These are phyloP conservation scores for Rhabdophis nuchalis DNA, from an alignment of 2,797 vertebrate genomes.

Conservation along the genomic window DNA sequence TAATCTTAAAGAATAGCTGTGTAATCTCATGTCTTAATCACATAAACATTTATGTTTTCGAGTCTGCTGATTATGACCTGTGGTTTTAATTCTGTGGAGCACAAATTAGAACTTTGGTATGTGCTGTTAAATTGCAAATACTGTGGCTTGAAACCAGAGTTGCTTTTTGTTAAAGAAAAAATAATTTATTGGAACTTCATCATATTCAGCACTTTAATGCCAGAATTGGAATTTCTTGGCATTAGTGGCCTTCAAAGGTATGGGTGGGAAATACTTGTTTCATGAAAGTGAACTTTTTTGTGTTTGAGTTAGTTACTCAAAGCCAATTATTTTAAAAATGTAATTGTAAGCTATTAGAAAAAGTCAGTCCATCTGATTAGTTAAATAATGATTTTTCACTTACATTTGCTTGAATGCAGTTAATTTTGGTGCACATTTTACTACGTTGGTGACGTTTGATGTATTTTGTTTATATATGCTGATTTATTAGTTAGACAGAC, in stretches of 20 bases:
- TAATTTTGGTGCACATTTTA: neutral
- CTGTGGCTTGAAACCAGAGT: neutral
- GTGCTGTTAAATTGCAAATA: neutral
- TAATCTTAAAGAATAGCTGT: neutral
- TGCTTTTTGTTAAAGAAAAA: neutral
- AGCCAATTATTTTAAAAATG: neutral
- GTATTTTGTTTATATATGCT: neutral
- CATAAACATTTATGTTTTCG: neutral
- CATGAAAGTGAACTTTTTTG: neutral
- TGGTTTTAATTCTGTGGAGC: rapidly evolving
- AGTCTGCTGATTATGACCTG: neutral
- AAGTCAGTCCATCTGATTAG: neutral
- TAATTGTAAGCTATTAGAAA: neutral
- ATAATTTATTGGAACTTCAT: neutral
- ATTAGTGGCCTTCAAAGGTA: neutral
- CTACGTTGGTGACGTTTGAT: neutral
- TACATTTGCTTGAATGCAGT: neutral
- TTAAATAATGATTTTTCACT: neutral
- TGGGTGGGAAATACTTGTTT: neutral
- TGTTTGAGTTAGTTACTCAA: neutral
- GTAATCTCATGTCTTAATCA: neutral
- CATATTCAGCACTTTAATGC: neutral
- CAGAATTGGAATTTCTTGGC: neutral
- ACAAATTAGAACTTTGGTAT: neutral
- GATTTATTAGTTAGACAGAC: neutral